A percentile compares a stretch with the other conserved stretches of the same genome.
Conservation (phyloP, 2,888 invertebrate genomes). For the Machimus atricapillus region DNA sequence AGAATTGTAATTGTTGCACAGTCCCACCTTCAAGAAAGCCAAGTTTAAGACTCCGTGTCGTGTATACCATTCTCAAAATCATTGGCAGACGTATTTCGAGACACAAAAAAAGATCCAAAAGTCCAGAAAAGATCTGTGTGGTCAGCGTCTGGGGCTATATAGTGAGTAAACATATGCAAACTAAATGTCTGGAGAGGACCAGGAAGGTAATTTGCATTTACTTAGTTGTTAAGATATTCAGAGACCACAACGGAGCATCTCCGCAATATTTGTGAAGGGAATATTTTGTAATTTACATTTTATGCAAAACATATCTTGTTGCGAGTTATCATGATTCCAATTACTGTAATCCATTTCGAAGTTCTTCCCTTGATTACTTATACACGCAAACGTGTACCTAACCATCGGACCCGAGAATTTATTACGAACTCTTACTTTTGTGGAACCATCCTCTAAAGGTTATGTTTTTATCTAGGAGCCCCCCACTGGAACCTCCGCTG, state of each 20-base stretch:
- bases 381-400: conserved; percentile 45
- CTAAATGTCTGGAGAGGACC: conserved; percentile 36
- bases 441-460: neutral
- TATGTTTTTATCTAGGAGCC: neutral
- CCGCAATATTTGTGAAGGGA: conserved; percentile 32
- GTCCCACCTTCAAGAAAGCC: neutral
- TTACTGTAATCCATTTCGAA: conserved; percentile 48
- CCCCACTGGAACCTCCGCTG: neutral
- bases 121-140: conserved; percentile 4
- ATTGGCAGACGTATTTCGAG: neutral
- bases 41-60: neutral
- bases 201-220: conserved; percentile 36
- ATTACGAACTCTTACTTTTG: conserved; percentile 6
- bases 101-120: neutral
- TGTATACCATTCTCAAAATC: neutral
- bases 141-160: conserved; percentile 27
- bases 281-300: conserved; percentile 47
- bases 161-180: conserved; percentile 35
- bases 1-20: neutral
- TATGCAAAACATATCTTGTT: conserved; percentile 48
- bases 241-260: conserved; percentile 21
- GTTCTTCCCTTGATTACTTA: conserved; percentile 46
- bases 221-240: conserved; percentile 36
- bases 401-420: conserved; percentile 19
- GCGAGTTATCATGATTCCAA: conserved; percentile 49